phyloP scores from a whole-genome alignment of 2,797 vertebrate species.

The Protosalanx chinensis region DNA sequence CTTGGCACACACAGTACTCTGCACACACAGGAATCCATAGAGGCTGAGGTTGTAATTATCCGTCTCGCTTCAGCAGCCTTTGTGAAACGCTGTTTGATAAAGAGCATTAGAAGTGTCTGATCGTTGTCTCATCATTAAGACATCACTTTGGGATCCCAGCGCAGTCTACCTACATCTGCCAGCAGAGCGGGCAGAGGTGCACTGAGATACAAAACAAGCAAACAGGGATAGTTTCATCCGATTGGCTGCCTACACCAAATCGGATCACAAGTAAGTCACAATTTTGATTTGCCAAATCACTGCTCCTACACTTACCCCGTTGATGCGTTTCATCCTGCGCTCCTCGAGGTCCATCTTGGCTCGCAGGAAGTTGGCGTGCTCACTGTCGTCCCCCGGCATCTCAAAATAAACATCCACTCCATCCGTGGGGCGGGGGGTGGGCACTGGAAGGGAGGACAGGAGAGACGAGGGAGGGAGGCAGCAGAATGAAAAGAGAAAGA shows the following conservation, averaged over 20 bases:
- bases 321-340: conserved; percentile 87
- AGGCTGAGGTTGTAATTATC: background rate
- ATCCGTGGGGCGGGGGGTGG: conserved; percentile 81
- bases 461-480: conserved; percentile 23
- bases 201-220: background rate
- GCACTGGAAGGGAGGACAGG: conserved; percentile 51
- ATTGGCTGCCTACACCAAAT: background rate
- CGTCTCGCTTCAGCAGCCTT: background rate
- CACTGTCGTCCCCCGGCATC: conserved; percentile 85
- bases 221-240: background rate
- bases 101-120: background rate
- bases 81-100: background rate
- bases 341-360: conserved; percentile 91
- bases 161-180: background rate
- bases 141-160: background rate
- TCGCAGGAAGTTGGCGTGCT: conserved; percentile 87
- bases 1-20: background rate
- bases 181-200: background rate
- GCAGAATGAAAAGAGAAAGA: conserved; percentile 21
- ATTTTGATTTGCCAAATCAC: too few relatives aligned
- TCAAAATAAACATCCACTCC: conserved; percentile 92
- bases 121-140: conserved; percentile 6
- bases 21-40: background rate
- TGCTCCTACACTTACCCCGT: conserved; percentile 71
- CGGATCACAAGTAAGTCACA: too few relatives aligned